Percentiles rank a stretch among this genome's conserved stretches.
These are phyloP conservation scores for Tetragonisca angustula DNA, from an alignment of 2,888 invertebrate species.

Conservation along the genomic window DNA sequence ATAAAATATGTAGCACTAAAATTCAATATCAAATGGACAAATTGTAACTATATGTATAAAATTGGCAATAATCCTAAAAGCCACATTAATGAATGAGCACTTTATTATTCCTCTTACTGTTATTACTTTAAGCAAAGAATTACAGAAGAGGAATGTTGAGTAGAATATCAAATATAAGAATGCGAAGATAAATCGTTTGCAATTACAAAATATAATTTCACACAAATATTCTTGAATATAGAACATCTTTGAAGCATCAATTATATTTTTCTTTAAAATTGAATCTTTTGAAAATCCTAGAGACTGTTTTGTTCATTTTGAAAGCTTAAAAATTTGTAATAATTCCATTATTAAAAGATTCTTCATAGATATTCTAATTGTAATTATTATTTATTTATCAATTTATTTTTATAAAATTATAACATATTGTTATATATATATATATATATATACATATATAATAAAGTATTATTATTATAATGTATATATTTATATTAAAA, in stretches of 20 bases:
- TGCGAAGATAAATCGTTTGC: constrained; percentile 25
- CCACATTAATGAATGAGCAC: constrained; percentile 18
- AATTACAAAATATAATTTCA: constrained; percentile 16
- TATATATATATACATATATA: constrained; percentile 1
- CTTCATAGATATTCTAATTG: constrained; percentile 9
- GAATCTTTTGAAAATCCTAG: not conserved
- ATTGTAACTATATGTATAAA: constrained; percentile 22
- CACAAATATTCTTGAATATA: not conserved
- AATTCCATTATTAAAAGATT: not conserved
- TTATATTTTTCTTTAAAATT: not conserved
- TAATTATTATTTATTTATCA: constrained; percentile 11
- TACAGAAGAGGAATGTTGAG: constrained; percentile 29
- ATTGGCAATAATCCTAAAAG: constrained; percentile 16
- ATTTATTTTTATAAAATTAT: constrained; percentile 27
- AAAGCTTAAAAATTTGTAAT: not conserved
- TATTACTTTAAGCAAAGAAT: constrained; percentile 41
- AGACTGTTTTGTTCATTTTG: not conserved
- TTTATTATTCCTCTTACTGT: constrained; percentile 24
- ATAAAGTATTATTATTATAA: not conserved
- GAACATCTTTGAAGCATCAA: constrained; percentile 19
- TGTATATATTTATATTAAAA: not conserved
- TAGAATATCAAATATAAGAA: constrained; percentile 17
- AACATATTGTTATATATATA: constrained; percentile 8
- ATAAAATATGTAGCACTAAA: constrained; percentile 52
- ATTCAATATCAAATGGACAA: constrained; percentile 40